Base-by-base conservation (phyloP, 2,888 invertebrate species). In the Diadegma fenestrale region DNA sequence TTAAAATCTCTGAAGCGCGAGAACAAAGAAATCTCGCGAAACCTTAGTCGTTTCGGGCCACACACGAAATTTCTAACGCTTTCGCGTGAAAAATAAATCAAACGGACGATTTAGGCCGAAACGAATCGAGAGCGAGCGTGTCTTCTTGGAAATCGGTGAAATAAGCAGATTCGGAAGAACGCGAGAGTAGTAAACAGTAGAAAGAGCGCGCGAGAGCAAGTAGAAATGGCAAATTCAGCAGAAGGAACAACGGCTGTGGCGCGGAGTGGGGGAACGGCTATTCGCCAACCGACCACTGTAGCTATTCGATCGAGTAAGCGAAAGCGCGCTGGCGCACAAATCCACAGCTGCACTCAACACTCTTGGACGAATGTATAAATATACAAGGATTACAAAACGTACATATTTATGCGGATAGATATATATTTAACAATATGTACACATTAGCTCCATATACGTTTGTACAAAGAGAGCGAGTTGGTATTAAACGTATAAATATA, bases 191-290 rank as follows among this genome's bases (percentile, higher is more conserved):
- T n/a, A n/a, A n/a, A n/a, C 0, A 48, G 22, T n/a, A 68, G 26
- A n/a, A 2, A 61, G 26, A 26, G 26, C 26, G 14, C 4, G 58
- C 1, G 58, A 14, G 58, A 14, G 58, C 0, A 19, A 22, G 41
- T 64, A 72, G 63, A 64, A 63, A 69, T 69, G 73, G n/a, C 51
- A 66, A 54, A 69, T 61, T 73, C 69, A 58, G 61, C 61, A 61
- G 63, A 45, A 66, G 80, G 37, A 48, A 17, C 17, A 61, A 37
- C 61, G 45, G 2, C 12, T 51, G 58, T 54, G 63, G 22, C 37
- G 58, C 71, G 61, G 61, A 73, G 82, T 78, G 73, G 77, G 73
- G 77, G 73, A 78, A 83, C 73, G 68, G 68, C 82, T 68, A 75
- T 68, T 79, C n/a, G 48, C 12, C 48, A 79, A 68, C 73, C 30